A percentile compares a stretch with the other conserved stretches of the same genome.
These are phyloP conservation scores for Chondrosia reniformis DNA, from an alignment of 37 sponge, comb jelly and placozoan genomes.

Conservation along the genomic window DNA sequence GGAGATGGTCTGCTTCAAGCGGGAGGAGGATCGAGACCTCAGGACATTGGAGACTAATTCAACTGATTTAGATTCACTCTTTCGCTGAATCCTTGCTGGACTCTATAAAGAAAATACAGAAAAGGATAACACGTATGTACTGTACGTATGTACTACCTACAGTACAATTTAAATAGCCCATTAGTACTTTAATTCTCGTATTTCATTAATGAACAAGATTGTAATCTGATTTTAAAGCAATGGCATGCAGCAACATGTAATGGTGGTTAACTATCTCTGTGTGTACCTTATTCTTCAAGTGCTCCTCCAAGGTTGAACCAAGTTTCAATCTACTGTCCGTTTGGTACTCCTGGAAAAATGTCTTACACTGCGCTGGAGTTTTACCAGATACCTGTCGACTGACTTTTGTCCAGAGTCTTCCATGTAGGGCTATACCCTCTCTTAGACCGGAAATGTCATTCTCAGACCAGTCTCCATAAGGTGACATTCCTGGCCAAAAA, in stretches of 20 bases:
- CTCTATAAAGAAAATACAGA: no score
- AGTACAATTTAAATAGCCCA: no score
- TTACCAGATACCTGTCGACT: background rate
- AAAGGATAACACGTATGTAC: no score
- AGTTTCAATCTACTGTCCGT: conserved; percentile 27
- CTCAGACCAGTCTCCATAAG: conserved; percentile 60
- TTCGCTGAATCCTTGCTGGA: no score
- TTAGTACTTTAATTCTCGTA: background rate
- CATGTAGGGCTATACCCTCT: conserved; percentile 66
- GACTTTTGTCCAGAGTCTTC: conserved; percentile 41
- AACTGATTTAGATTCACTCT: background rate
- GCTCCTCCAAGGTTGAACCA: conserved; percentile 43
- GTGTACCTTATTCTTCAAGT: conserved; percentile 25
- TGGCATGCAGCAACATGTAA: no score
- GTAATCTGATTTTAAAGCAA: no score
- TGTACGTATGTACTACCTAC: no score
- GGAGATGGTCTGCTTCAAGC: background rate
- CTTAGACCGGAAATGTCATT: conserved; percentile 54
- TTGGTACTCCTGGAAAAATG: conserved; percentile 58
- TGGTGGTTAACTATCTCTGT: no score
- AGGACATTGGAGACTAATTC: background rate
- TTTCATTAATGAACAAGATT: no score
- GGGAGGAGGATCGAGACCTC: background rate
- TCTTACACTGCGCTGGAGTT: conserved; percentile 57
- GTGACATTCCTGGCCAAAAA: background rate